phyloP scores from a whole-genome alignment of 2,113 vertebrate genomes.

The Cyprinus carpio region DNA sequence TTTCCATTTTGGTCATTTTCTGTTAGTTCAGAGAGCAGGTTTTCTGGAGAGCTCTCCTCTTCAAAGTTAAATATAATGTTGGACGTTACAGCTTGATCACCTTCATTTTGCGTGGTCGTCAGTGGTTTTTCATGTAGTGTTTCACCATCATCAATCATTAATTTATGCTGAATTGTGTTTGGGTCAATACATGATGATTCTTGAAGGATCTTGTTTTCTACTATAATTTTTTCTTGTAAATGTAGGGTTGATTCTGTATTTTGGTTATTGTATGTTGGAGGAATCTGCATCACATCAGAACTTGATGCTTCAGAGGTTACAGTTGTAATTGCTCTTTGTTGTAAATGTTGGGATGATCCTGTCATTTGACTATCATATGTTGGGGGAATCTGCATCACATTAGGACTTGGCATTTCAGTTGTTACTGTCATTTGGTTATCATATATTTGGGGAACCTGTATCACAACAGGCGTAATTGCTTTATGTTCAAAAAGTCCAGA shows the following conservation, averaged over 20 bases:
- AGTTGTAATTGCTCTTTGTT: slow-evolving; percentile 50
- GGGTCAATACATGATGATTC: slow-evolving; percentile 10
- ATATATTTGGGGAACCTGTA: not conserved
- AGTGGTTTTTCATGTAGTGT: not conserved
- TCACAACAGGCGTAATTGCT: slow-evolving; percentile 56
- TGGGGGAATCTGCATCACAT: not conserved
- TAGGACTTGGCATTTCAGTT: not conserved
- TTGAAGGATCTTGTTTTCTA: not conserved
- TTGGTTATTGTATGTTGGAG: slow-evolving; percentile 4
- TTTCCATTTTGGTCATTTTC: not conserved
- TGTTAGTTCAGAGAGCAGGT: not conserved
- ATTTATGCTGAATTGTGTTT: slow-evolving; percentile 16
- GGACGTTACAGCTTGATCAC: not conserved
- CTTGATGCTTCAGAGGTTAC: slow-evolving; percentile 50
- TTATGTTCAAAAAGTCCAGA: slow-evolving; percentile 93
- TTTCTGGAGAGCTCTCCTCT: not conserved
- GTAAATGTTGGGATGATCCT: not conserved
- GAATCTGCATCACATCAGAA: slow-evolving; percentile 21
- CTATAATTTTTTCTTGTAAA: slow-evolving; percentile 19
- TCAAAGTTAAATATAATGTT: slow-evolving; percentile 9
- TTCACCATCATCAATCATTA: not conserved
- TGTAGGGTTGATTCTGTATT: not conserved
- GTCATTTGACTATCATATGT: not conserved
- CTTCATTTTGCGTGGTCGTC: not conserved
- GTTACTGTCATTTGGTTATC: not conserved